A percentile compares a stretch with the other conserved stretches of the same genome.
These are phyloP conservation scores for Rhyzopertha dominica DNA, from an alignment of 1,140 invertebrate genomes.

Conservation along the genomic window DNA sequence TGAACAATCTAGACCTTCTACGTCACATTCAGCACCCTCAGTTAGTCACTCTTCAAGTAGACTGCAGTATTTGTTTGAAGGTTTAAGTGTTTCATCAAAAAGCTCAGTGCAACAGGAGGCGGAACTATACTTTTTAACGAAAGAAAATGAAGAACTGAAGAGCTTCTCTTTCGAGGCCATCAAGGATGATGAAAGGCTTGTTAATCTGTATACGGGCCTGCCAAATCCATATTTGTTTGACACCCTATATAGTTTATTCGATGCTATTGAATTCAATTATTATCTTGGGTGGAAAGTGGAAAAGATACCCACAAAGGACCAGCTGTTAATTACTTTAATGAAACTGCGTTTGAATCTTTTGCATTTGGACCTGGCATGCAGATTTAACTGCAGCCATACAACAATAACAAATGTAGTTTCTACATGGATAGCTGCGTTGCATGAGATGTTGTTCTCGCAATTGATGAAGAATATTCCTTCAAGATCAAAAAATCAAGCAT, in stretches of 20 bases:
- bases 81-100: too few species aligned
- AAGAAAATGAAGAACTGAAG: too few species aligned
- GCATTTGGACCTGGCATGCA: background rate
- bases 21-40: too few species aligned
- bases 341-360: conserved; percentile 4
- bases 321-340: conserved; percentile 11
- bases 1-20: too few species aligned
- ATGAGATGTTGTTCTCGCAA: background rate
- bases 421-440: conserved; percentile 3
- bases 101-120: too few species aligned
- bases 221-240: too few species aligned
- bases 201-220: too few species aligned
- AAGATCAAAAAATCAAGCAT: conserved; percentile 1
- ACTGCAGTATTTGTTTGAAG: background rate
- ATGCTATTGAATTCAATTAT: conserved; percentile 3
- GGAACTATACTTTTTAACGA: too few species aligned
- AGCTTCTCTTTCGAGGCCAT: too few species aligned
- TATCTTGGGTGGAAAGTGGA: conserved; percentile 3
- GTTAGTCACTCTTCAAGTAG: too few species aligned
- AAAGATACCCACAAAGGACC: conserved; percentile 6
- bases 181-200: too few species aligned
- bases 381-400: background rate
- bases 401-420: conserved; percentile 3
- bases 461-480: conserved; percentile 3
- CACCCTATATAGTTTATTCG: too few species aligned